Conservation (phyloP, 2,797 vertebrate species). For the Enteromius afrohamiltoni region DNA sequence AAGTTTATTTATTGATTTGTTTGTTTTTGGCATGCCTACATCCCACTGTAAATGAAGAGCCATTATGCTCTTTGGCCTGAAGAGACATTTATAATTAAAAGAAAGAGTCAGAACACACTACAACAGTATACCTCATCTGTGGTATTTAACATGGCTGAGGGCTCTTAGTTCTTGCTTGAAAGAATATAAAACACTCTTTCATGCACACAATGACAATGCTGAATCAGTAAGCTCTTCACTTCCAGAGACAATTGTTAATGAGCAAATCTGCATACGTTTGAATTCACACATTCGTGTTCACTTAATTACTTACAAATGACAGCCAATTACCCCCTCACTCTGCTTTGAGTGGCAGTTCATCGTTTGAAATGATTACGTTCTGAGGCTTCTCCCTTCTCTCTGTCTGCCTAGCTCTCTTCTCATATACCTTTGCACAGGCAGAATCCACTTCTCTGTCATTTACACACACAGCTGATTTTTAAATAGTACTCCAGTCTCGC, state of each 20-base stretch:
- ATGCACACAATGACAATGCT: constrained; percentile 27
- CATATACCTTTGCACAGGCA: constrained; percentile 42
- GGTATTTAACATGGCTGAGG: constrained; percentile 47
- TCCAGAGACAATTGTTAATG: constrained; percentile 59
- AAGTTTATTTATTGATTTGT: constrained; percentile 8
- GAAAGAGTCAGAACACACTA: constrained; percentile 48
- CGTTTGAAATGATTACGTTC: constrained; percentile 58
- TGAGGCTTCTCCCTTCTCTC: constrained; percentile 48
- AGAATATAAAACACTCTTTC: constrained; percentile 34
- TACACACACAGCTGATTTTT: constrained; percentile 34
- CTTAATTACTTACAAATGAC: constrained; percentile 65
- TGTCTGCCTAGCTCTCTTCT: constrained; percentile 24
- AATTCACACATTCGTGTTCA: constrained; percentile 54
- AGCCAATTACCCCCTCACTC: constrained; percentile 16
- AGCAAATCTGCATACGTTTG: constrained; percentile 59
- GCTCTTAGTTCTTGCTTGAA: constrained; percentile 49
- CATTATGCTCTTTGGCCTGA: constrained; percentile 45
- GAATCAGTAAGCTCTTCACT: constrained; percentile 45
- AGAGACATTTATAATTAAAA: constrained; percentile 56
- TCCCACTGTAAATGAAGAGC: constrained; percentile 43
- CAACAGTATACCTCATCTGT: constrained; percentile 40
- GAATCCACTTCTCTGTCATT: constrained; percentile 37
- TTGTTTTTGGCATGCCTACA: constrained; percentile 22
- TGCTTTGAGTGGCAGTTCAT: constrained; percentile 58
- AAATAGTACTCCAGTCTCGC: constrained; percentile 11